Percentiles rank a stretch among this genome's conserved stretches.
Evolutionary conservation across 2,888 invertebrate species (phyloP).

Genomic region (Lagria hirta): DNA sequence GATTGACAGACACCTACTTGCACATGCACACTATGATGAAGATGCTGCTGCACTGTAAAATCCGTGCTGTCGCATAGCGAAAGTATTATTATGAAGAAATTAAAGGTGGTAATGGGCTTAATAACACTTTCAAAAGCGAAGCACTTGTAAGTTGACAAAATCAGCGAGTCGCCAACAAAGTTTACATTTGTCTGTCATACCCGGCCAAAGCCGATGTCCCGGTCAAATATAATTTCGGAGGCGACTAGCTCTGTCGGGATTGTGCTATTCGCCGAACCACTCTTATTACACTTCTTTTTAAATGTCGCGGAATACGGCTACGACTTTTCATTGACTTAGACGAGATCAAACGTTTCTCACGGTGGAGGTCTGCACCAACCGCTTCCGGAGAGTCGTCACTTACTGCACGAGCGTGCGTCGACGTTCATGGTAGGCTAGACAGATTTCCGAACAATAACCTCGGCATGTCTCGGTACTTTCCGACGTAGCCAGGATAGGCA

Average conservation of each 20-base stretch:
- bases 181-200: too few relatives aligned
- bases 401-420: slow-evolving; percentile 46
- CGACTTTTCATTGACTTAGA: too few relatives aligned
- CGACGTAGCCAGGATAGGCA: slow-evolving; percentile 41
- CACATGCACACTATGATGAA: too few relatives aligned
- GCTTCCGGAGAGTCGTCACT: slow-evolving; percentile 45
- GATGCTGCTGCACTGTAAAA: too few relatives aligned
- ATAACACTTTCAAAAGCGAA: too few relatives aligned
- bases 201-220: slow-evolving; percentile 45
- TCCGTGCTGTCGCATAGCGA: too few relatives aligned
- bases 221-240: slow-evolving; percentile 39
- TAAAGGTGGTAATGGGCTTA: too few relatives aligned
- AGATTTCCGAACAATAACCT: slow-evolving; percentile 43
- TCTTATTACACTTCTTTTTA: slow-evolving; percentile 7
- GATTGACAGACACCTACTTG: too few relatives aligned
- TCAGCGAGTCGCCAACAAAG: too few relatives aligned
- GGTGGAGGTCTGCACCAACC: not conserved
- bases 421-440: slow-evolving; percentile 47
- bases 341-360: slow-evolving; percentile 4
- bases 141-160: too few relatives aligned
- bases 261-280: slow-evolving; percentile 10
- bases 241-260: slow-evolving; percentile 10
- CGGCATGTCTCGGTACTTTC: slow-evolving; percentile 44
- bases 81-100: too few relatives aligned
- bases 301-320: slow-evolving; percentile 17